Percentiles rank a stretch among this genome's conserved stretches.
phyloP scores from a whole-genome alignment of 2,113 vertebrate genomes.

The Glaucomys volans region DNA sequence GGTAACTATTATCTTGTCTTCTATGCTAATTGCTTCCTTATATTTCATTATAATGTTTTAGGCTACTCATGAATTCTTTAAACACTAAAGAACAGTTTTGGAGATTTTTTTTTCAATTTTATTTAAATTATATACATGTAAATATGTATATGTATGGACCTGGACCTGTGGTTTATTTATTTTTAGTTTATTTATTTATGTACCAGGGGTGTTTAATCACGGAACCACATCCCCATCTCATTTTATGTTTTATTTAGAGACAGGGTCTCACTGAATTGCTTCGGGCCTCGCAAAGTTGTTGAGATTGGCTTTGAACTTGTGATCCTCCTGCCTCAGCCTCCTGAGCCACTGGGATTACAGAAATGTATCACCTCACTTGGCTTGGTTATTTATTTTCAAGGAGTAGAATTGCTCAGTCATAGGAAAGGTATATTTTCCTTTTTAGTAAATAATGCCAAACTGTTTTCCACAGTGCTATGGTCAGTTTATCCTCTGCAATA shows the following conservation, averaged over 20 bases:
- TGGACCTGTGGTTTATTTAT: not conserved
- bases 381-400: conserved; percentile 1
- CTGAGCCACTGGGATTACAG: too few species aligned
- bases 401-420: not conserved
- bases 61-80: not conserved
- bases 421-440: not conserved
- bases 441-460: not conserved
- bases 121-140: not conserved
- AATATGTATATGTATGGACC: not conserved
- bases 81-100: not conserved
- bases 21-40: not conserved
- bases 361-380: too few species aligned
- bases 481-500: not conserved
- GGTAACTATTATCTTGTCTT: not conserved
- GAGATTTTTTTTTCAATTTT: not conserved
- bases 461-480: not conserved
- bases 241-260: too few species aligned
- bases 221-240: too few species aligned
- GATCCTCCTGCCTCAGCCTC: too few species aligned
- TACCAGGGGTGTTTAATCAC: too few species aligned
- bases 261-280: too few species aligned
- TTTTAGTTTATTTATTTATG: not conserved
- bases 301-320: too few species aligned
- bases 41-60: not conserved
- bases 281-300: too few species aligned